Evolutionary conservation across 1,140 invertebrate species (phyloP), one percentile per base, ranked within the genome.

Genomic region (Drosophila rufa): DNA sequence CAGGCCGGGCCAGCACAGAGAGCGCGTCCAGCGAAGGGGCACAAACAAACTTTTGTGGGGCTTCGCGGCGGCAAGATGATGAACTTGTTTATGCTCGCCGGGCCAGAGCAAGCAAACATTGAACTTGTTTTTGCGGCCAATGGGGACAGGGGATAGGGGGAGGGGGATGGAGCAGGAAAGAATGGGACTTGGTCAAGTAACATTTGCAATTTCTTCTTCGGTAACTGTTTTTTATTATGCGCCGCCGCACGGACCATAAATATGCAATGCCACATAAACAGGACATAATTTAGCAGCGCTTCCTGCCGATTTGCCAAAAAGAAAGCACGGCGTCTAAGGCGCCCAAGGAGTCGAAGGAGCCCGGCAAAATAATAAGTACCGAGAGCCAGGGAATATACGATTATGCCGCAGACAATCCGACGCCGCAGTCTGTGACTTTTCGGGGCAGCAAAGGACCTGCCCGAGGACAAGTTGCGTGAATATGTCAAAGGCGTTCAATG

Each of bases 401-500:
- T 91, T 81, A 91, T 87, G 86, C 82, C 87, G 67, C 82, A 91
- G 86, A 91, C 86, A 91, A 70, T 60, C 66, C 50, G 84, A 81
- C 84, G 84, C 84, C 84, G 70, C 68, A 47, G 62, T 40, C 65
- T 50, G 53, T 15, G 58, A 53, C 59, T 57, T 48, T 48, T 25
- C 36, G 56, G 30, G 25, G 64, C 27, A 19, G 43, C 50, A 22
- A 25, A 82, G 46, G 67, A 43, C 48, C 45, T 45, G 58, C 51
- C 68, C 81, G 77, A 80, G 77, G 69, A 90, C 69, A 74, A 79
- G 40, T 84, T 85, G 84, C 80, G 75, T 90, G 81, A 90, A 90
- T 90, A 90, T 90, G 85, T 90, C 85, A 90, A 90, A 90, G 80
- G 81, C 81, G 85, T 79, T 90, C 85, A 90, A 90, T 90, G 86